Evolutionary conservation across 2,888 invertebrate genomes (phyloP).

Genomic region (Lamellibrachia satsuma): DNA sequence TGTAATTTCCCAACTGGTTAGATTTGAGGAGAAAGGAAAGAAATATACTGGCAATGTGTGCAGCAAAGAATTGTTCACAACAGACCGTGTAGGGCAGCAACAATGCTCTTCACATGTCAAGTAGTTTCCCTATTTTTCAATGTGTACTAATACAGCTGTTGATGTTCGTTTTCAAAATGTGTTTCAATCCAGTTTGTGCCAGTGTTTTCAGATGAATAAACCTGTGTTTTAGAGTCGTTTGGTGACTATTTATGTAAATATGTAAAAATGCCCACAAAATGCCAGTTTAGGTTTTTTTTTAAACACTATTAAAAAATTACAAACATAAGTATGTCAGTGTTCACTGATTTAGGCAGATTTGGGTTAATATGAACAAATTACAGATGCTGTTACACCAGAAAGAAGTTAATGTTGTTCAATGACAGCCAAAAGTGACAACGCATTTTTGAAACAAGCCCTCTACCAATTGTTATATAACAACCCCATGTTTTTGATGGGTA

Average conservation of each 20-base stretch:
- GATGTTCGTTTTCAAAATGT: constrained; percentile 9
- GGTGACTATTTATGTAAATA: too few species aligned
- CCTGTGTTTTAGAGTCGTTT: too few species aligned
- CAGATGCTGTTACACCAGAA: neutral
- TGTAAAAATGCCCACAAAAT: too few species aligned
- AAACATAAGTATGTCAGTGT: neutral
- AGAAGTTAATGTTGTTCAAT: too few species aligned
- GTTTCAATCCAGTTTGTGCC: constrained; percentile 17
- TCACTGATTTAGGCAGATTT: neutral
- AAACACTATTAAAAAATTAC: neutral
- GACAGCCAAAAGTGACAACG: too few species aligned
- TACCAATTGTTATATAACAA: too few species aligned
- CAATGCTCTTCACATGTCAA: neutral
- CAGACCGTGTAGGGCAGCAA: neutral
- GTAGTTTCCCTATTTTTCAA: neutral
- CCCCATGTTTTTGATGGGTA: too few species aligned
- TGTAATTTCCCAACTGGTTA: neutral
- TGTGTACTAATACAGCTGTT: constrained; percentile 5
- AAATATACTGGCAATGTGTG: neutral
- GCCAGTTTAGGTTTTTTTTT: neutral
- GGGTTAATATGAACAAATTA: neutral
- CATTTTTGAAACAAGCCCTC: too few species aligned
- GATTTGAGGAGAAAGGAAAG: neutral
- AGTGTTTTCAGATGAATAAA: neutral
- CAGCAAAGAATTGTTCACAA: neutral